phyloP scores from a whole-genome alignment of 2,113 vertebrate species.

The Hucho hucho region DNA sequence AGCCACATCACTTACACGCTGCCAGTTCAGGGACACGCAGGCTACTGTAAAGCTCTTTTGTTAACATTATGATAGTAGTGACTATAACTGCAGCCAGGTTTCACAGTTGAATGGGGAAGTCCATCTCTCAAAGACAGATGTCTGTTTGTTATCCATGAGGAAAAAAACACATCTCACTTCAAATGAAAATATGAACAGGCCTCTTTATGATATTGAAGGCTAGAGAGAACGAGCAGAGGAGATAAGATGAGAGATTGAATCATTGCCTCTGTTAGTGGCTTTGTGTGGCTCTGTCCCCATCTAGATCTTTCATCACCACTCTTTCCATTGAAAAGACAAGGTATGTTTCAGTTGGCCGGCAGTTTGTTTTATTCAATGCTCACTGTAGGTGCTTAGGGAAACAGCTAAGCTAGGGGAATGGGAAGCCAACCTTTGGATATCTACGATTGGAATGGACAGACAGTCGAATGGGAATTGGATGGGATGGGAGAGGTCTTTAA shows the following conservation, averaged over 20 bases:
- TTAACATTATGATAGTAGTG: background rate
- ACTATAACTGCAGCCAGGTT: constrained; percentile 9
- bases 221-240: constrained; percentile 30
- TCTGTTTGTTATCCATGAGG: constrained; percentile 34
- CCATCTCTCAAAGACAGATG: constrained; percentile 7
- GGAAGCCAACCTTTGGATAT: constrained; percentile 1
- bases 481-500: constrained; percentile 7
- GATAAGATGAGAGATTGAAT: constrained; percentile 62
- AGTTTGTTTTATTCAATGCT: constrained; percentile 47
- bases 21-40: background rate
- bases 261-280: constrained; percentile 57
- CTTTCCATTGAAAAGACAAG: constrained; percentile 60
- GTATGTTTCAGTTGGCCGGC: constrained; percentile 55
- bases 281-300: constrained; percentile 59
- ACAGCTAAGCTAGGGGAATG: constrained; percentile 11
- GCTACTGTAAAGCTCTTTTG: constrained; percentile 27
- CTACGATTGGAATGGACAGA: background rate
- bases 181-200: constrained; percentile 12
- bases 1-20: background rate
- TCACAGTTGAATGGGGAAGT: constrained; percentile 37
- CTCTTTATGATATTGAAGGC: constrained; percentile 39
- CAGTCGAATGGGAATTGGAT: too few species aligned
- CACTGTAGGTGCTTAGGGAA: constrained; percentile 51
- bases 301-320: constrained; percentile 62
- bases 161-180: constrained; percentile 27